These are phyloP conservation scores for Polypterus bichir DNA, from an alignment of 2,113 vertebrate genomes.

Conservation along the genomic window DNA sequence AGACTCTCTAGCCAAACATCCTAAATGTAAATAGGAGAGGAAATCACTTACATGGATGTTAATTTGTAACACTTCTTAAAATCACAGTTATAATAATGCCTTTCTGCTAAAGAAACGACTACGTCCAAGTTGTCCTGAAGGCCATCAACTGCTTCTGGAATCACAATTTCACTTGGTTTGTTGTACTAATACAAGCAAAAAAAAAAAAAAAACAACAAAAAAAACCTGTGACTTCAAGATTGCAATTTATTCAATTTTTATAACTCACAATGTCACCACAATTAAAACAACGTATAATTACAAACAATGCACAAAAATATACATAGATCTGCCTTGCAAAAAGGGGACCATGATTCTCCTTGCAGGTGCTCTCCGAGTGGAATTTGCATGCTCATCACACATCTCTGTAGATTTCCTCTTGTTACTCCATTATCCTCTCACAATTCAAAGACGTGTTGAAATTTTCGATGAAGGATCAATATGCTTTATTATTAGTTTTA, in stretches of 20 bases:
- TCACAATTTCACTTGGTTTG: conserved; percentile 83
- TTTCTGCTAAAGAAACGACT: conserved; percentile 90
- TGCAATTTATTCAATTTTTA: too few relatives aligned
- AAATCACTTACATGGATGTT: conserved; percentile 77
- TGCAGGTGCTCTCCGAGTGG: too few relatives aligned
- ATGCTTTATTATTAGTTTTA: too few relatives aligned
- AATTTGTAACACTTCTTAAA: conserved; percentile 98
- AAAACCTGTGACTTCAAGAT: background rate
- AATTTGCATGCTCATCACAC: too few relatives aligned
- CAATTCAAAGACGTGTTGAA: too few relatives aligned
- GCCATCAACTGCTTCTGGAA: conserved; percentile 74
- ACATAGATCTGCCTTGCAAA: too few relatives aligned
- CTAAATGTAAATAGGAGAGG: too few relatives aligned
- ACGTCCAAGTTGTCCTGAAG: conserved; percentile 95
- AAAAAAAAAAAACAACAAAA: conserved; percentile 14
- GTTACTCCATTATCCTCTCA: too few relatives aligned
- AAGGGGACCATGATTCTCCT: too few relatives aligned
- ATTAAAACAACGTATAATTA: conserved; percentile 4
- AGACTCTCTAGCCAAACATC: too few relatives aligned
- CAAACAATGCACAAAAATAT: background rate
- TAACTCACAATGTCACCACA: background rate
- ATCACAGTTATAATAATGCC: conserved; percentile 97
- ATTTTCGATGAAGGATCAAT: too few relatives aligned
- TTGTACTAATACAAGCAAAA: conserved; percentile 62
- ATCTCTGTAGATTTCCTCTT: too few relatives aligned